Base-by-base conservation (phyloP, 1,140 invertebrate species). In the Hyposmocoma kahamanoa region DNA sequence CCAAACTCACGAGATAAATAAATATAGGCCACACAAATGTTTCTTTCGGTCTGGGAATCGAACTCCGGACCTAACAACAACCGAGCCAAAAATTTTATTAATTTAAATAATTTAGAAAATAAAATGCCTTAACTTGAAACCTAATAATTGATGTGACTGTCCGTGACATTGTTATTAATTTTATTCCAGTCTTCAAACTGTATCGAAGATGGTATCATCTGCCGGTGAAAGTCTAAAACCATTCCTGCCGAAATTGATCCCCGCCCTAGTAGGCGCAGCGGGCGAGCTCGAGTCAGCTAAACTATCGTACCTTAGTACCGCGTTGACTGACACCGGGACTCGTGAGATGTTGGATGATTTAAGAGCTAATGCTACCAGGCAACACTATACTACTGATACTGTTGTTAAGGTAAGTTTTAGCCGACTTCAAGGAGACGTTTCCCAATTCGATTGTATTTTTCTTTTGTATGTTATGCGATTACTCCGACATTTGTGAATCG, bases 351-450 rank as follows among this genome's bases (percentile, higher is more conserved):
- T 97, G 0, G 95, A 97, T 73, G 91, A 88, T 59, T 88, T 92
- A 22, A 86, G 95, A 42, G 92, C 95, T 21, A 91, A 90, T 49
- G 91, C 91, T 13, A 94, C 94, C 0, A 94, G 93, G 65, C 91
- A 90, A 20, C 94, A 96, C 69, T 93, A 96, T 47, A 95, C 95
- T 58, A 96, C 94, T 56, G 94, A 97, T 68, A 96, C 95, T 1
- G 91, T 97, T 18, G 91, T 94, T 26, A 93, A 93, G 85, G 93
- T 93, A 82, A 60, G 66, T 28, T 5, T 19, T 34, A 34, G 5
- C 24, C 24, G 24, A 26, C 24, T 26, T 26, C 24, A 26, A 26
- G 5, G 11, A n/a, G n/a, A n/a, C n/a, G n/a, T n/a, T n/a, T n/a
- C n/a, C n/a, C n/a, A n/a, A n/a, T n/a, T n/a, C n/a, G n/a, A n/a